These are phyloP conservation scores for Eumaeus atala DNA, from an alignment of 1,140 invertebrate genomes.

Conservation along the genomic window DNA sequence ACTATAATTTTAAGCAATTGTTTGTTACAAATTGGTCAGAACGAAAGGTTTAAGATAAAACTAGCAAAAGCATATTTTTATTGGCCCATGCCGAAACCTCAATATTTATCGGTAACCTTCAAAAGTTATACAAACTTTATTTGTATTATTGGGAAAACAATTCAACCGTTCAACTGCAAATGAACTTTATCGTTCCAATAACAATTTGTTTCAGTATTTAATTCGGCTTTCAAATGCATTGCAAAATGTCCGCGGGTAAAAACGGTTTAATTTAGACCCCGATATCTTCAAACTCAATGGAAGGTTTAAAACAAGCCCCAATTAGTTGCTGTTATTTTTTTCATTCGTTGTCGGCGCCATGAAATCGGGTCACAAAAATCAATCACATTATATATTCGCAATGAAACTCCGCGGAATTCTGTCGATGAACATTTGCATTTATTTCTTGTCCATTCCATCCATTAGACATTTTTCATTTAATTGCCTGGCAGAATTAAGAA, in stretches of 20 bases:
- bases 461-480: too few relatives aligned
- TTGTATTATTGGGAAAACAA: constrained; percentile 6
- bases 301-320: constrained; percentile 2
- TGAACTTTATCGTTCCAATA: not conserved
- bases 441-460: too few relatives aligned
- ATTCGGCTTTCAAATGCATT: constrained; percentile 1
- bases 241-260: not conserved
- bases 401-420: not conserved
- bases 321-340: constrained; percentile 3
- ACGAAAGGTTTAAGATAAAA: too few relatives aligned
- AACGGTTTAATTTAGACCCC: not conserved
- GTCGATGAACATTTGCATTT: too few relatives aligned
- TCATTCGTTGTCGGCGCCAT: not conserved
- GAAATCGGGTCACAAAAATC: constrained; percentile 10
- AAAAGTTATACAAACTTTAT: not conserved
- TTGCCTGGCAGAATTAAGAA: too few relatives aligned
- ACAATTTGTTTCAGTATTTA: not conserved
- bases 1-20: too few relatives aligned
- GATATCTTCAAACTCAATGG: not conserved
- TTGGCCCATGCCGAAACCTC: too few relatives aligned
- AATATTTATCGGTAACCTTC: not conserved
- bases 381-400: constrained; percentile 2
- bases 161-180: not conserved
- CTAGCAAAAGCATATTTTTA: too few relatives aligned
- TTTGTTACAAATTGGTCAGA: too few relatives aligned